Percentiles rank a stretch among this genome's conserved stretches.
phyloP scores from a whole-genome alignment of 2,113 vertebrate genomes.

The Tauraco erythrolophus region DNA sequence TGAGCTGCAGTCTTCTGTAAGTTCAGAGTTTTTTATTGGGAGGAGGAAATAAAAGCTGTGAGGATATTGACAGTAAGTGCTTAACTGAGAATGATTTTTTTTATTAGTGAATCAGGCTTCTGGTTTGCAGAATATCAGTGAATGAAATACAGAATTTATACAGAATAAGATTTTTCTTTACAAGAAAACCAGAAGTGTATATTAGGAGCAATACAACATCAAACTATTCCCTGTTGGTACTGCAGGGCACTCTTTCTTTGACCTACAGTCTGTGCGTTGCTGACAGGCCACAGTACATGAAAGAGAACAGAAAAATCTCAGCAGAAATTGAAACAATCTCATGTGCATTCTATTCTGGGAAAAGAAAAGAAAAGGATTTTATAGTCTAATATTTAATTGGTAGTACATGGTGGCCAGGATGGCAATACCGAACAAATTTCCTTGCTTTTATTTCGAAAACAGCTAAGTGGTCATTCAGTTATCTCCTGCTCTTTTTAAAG shows the following conservation, averaged over 20 bases:
- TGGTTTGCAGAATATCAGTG: not conserved
- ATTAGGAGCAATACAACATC: not conserved
- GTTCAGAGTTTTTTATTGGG: not conserved
- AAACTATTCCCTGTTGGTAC: not conserved
- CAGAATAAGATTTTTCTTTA: not conserved
- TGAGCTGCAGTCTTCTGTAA: not conserved
- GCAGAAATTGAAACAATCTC: not conserved
- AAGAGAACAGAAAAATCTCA: not conserved
- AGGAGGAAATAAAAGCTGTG: not conserved
- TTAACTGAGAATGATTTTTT: not conserved
- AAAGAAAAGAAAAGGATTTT: not conserved
- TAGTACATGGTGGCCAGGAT: not conserved
- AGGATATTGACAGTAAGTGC: not conserved
- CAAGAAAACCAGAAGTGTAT: not conserved
- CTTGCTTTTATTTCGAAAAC: not conserved
- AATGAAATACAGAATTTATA: not conserved
- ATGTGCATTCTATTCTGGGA: not conserved
- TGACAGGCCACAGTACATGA: not conserved
- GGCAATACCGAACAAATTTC: not conserved
- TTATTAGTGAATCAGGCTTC: not conserved
- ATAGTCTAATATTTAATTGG: not conserved
- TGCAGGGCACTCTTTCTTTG: not conserved
- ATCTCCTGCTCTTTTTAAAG: not conserved
- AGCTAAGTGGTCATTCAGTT: not conserved
- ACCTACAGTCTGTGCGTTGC: not conserved